Percentiles rank a stretch among this genome's conserved stretches.
Conservation (phyloP, 2,113 vertebrate species). For the Centropus unirufus region DNA sequence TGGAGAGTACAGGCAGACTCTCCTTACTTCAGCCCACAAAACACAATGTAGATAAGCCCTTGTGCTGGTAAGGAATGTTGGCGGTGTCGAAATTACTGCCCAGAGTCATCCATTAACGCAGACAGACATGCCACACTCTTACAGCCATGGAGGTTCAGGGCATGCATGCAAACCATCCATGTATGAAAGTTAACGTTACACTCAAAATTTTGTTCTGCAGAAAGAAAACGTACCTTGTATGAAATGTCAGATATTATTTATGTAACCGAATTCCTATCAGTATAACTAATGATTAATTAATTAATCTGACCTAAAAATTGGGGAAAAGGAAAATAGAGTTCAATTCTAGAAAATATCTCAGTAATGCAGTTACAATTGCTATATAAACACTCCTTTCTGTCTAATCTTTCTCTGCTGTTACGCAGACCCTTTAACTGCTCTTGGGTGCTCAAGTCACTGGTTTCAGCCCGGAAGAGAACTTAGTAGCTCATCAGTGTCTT, state of each 20-base stretch:
- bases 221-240: background rate
- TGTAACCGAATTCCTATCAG: background rate
- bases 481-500: background rate
- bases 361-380: background rate
- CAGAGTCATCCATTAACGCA: background rate
- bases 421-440: background rate
- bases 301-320: background rate
- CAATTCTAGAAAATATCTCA: background rate
- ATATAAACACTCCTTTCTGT: fast-evolving
- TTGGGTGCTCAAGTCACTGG: background rate
- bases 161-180: background rate
- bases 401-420: background rate
- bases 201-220: background rate
- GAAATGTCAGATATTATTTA: background rate
- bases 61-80: background rate
- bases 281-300: background rate
- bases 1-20: background rate
- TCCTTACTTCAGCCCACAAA: background rate
- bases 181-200: background rate
- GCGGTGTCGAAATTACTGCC: background rate
- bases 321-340: background rate
- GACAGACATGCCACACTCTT: background rate
- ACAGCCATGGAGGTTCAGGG: background rate
- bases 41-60: background rate
- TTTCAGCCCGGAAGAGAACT: background rate